Evolutionary conservation across 2,797 vertebrate genomes (phyloP).

Genomic region (Orestias chungarensis): DNA sequence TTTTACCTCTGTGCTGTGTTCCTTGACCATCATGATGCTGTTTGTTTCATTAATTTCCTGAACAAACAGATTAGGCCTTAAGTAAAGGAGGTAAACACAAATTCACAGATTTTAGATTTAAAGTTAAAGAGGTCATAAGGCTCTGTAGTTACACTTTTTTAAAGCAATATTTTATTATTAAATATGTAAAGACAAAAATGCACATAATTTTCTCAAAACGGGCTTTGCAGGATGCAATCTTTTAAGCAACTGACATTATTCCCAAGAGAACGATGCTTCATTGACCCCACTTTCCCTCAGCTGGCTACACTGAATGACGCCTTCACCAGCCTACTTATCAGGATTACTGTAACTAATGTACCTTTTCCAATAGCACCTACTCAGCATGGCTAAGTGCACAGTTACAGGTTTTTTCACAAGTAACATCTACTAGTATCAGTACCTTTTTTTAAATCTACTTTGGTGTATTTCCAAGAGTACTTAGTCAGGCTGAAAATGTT

Average conservation of each 20-base stretch:
- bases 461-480: too few species aligned
- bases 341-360: background rate
- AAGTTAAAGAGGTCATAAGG: background rate
- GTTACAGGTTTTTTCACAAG: background rate
- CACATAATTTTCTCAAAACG: conserved; percentile 35
- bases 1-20: background rate
- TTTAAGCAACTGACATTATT: conserved; percentile 62
- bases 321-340: too few species aligned
- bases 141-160: conserved; percentile 9
- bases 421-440: background rate
- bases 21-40: background rate
- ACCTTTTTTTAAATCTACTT: too few species aligned
- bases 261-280: conserved; percentile 42
- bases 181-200: conserved; percentile 4
- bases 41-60: too few species aligned
- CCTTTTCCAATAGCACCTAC: too few species aligned
- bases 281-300: background rate
- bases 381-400: background rate
- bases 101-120: too few species aligned
- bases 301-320: too few species aligned
- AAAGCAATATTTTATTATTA: conserved; percentile 9
- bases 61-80: too few species aligned
- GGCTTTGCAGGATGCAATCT: conserved; percentile 58
- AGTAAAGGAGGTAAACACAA: too few species aligned
- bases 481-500: too few species aligned